Base-by-base conservation (phyloP, 2,797 vertebrate species). In the Nasua narica region DNA sequence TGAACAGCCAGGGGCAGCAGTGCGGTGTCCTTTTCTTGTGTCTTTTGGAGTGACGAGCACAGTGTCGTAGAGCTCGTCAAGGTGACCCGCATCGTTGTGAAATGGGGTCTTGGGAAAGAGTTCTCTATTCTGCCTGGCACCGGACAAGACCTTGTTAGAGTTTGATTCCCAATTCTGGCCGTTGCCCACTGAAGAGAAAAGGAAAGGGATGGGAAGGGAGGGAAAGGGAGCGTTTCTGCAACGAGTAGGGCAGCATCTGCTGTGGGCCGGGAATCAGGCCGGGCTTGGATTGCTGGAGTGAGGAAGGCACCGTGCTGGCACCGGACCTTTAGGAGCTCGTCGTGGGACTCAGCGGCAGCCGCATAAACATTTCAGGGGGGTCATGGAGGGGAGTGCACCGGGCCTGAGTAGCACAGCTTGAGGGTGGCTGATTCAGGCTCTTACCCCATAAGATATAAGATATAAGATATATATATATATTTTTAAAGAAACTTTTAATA, bases 11-110 rank as follows among this genome's bases (percentile, higher is more conserved):
- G 54, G 16, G 32, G 2, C 13, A 23, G 70, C 32, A 21, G 4
- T 21, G 46, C 8, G 29, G 19, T 25, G 25, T 86, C 35, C 10
- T 70, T 81, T 58, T 29, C 48, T 37, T 43, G 23, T 32, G 35
- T 23, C 10, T 58, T 52, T 72, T 77, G 13, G 15, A 48, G 29
- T 43, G 46, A n/a, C 58, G 35, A 72, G 78, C 52, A 4, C 2
- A 23, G 67, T 54, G 23, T 37, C 4, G 0, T 43, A 43, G 10
- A 46, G 32, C 9, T 65, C 48, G 15, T 86, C 1, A 0, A 32
- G 50, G 19, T 14, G 60, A 65, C 37, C 62, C 19, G 4, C 18
- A 27, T 52, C 23, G 60, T 81, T 32, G 67, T 18, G 56, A 12
- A 21, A 14, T 21, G 82, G 74, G 11, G 60, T 78, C 21, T 12